Evolutionary conservation across 2,888 invertebrate genomes (phyloP), one percentile per base, ranked within the genome.

Genomic region (Catonia carolina): DNA sequence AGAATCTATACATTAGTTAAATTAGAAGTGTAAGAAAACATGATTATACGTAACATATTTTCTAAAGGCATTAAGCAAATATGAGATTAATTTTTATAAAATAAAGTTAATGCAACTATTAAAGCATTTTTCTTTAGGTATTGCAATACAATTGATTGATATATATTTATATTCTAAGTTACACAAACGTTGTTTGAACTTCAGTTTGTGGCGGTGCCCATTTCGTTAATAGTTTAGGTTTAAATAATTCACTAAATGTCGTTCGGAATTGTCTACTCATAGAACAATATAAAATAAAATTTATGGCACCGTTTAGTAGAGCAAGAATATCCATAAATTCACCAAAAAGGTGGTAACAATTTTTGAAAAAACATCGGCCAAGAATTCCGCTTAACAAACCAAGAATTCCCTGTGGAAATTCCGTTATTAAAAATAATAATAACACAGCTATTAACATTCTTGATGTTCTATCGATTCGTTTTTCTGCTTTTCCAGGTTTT

Each of bases 231-330:
- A 81, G 78, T 57, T 77, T 78, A n/a, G 82, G 82, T 61, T 81
- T 77, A 68, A 91, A 83, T 66, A 89, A 73, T 67, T 83, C 80
- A 10, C 82, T 77, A 70, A 87, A 90, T 1, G 87, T 87, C 64
- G 81, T 82, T 14, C 96, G 79, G 72, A 96, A 96, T 77, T 94
- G 94, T 61, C 89, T 81, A 60, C 92, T 93, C 95, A 96, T 95
- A 53, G 89, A 80, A 69, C 94, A 95, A 71, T 95, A 96, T 41
- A 96, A 78, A 54, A 95, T 86, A 69, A 96, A 96, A 73, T 94
- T 96, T 58, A 95, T 88, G 1, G 92, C 89, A 7, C 93, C 91
- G 72, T 95, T 96, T 65, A 92, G 75, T 57, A 96, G 78, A 0
- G 95, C 94, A 68, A 94, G 73, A 59, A 92, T 83, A 73, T 96